phyloP scores from a whole-genome alignment of 2,888 invertebrate species.

The Pollenia angustigena region DNA sequence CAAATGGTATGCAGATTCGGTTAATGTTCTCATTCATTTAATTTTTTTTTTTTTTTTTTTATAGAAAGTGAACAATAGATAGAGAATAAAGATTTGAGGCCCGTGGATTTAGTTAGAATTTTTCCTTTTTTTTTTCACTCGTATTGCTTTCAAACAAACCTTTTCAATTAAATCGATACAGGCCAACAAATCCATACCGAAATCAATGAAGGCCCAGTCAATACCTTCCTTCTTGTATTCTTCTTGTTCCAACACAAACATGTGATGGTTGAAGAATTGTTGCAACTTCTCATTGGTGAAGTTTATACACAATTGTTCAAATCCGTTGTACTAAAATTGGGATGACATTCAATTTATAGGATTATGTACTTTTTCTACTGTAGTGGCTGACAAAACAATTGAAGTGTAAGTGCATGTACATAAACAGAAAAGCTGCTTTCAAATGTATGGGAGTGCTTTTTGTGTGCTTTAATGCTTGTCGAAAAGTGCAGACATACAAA shows the following conservation, averaged over 20 bases:
- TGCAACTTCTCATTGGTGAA: conserved; percentile 99
- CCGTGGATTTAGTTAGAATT: conserved; percentile 48
- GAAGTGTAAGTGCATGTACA: neutral
- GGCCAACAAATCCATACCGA: conserved; percentile 99
- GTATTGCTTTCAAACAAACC: conserved; percentile 85
- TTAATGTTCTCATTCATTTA: neutral
- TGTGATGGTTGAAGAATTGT: conserved; percentile 99
- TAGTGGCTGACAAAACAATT: conserved; percentile 7
- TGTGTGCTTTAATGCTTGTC: conserved; percentile 21
- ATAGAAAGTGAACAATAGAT: neutral
- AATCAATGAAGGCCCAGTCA: conserved; percentile 99
- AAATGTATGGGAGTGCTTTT: conserved; percentile 31
- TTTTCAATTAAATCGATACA: conserved; percentile 99
- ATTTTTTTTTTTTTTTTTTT: no score
- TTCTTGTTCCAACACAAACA: conserved; percentile 99
- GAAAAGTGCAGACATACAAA: neutral
- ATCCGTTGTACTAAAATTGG: conserved; percentile 94
- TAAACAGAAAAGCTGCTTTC: conserved; percentile 44
- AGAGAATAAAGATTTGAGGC: conserved; percentile 52
- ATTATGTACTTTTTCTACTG: neutral
- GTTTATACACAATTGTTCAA: conserved; percentile 99
- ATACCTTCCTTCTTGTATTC: conserved; percentile 99
- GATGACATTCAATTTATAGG: conserved; percentile 44
- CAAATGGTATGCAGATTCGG: neutral
- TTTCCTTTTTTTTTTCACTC: conserved; percentile 6